These are phyloP conservation scores for Calcarius lapponicus DNA, from an alignment of 2,797 vertebrate genomes.

Conservation along the genomic window DNA sequence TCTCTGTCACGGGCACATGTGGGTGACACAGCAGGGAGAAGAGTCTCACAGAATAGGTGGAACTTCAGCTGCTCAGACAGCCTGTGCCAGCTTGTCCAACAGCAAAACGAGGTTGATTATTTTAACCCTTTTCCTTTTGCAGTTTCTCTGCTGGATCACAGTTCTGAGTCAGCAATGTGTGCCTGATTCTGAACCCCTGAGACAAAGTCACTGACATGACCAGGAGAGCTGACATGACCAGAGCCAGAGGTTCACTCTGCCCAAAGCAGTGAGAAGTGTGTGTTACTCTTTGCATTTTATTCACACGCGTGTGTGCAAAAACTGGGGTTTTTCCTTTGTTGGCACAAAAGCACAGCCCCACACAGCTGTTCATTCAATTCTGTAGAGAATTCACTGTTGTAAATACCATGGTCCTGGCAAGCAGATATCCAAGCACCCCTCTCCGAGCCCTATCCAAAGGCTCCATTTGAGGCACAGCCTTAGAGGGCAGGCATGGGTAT, in stretches of 20 bases:
- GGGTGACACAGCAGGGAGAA: not conserved
- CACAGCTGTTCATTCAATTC: not conserved
- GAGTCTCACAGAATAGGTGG: not conserved
- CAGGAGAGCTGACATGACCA: not conserved
- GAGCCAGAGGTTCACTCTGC: fast-evolving
- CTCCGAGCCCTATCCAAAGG: not conserved
- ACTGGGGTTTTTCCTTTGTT: not conserved
- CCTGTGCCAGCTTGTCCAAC: no score
- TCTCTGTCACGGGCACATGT: fast-evolving
- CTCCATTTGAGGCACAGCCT: not conserved
- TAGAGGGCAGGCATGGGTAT: fast-evolving
- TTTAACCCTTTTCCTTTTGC: not conserved
- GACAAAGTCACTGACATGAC: not conserved
- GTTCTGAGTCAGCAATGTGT: fast-evolving
- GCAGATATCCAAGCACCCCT: not conserved
- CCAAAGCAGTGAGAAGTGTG: fast-evolving
- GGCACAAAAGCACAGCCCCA: not conserved
- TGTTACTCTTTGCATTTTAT: not conserved
- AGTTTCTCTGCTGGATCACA: fast-evolving
- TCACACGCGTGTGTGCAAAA: not conserved
- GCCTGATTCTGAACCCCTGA: not conserved
- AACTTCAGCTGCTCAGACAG: not conserved
- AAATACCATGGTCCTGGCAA: fast-evolving
- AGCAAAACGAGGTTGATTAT: fast-evolving
- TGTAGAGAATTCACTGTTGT: not conserved